Percentiles rank a stretch among this genome's conserved stretches.
Evolutionary conservation across 2,888 invertebrate species (phyloP).

Genomic region (Caenorhabditis uteleia): DNA sequence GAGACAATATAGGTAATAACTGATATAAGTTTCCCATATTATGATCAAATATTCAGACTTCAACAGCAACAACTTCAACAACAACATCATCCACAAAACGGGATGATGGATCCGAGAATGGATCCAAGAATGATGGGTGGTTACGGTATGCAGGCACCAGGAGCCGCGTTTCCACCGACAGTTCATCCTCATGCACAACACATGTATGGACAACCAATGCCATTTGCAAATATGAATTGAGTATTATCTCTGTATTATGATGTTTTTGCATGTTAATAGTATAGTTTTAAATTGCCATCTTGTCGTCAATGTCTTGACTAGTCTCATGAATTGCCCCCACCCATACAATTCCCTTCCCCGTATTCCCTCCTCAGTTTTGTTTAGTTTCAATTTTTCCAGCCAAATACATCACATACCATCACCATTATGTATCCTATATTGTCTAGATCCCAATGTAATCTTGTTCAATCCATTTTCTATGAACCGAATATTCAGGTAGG

Average conservation of each 20-base stretch:
- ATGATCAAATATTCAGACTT: neutral
- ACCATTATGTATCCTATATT: too few relatives aligned
- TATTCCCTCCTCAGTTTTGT: too few relatives aligned
- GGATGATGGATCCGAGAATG: neutral
- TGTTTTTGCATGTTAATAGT: too few relatives aligned
- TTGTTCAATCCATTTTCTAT: too few relatives aligned
- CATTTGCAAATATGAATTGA: constrained; percentile 27
- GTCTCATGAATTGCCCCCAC: too few relatives aligned
- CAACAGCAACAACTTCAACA: neutral
- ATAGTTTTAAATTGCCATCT: too few relatives aligned
- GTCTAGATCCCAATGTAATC: too few relatives aligned
- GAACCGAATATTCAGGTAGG: too few relatives aligned
- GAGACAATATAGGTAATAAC: constrained; percentile 14
- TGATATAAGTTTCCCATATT: constrained; percentile 1
- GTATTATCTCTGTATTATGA: neutral
- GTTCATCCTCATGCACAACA: constrained; percentile 12
- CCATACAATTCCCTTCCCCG: too few relatives aligned
- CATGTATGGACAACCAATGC: constrained; percentile 9
- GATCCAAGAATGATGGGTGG: constrained; percentile 8
- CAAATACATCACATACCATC: too few relatives aligned
- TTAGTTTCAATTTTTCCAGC: too few relatives aligned
- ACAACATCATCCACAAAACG: constrained; percentile 5
- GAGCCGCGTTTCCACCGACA: neutral
- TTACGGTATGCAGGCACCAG: constrained; percentile 10
- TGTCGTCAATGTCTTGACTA: too few relatives aligned